Conservation (phyloP, 1,140 invertebrate species). For the Drosophila fuyamai region DNA sequence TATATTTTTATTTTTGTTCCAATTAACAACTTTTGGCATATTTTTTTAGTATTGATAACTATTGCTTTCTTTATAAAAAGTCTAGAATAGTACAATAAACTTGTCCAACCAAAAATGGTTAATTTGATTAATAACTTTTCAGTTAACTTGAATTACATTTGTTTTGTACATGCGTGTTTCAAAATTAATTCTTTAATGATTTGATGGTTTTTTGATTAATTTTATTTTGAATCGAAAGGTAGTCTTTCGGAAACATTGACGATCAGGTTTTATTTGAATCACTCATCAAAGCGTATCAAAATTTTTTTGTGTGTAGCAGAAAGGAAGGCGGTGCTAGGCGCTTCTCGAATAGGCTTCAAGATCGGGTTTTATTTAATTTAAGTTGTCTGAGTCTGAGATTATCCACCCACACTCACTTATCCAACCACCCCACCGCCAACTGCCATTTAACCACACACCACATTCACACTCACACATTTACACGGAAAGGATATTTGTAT, state of each 20-base stretch:
- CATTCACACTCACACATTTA: background rate
- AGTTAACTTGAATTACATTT: too few relatives aligned
- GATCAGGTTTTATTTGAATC: slow-evolving; percentile 13
- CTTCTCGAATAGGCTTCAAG: slow-evolving; percentile 35
- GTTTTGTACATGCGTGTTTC: too few relatives aligned
- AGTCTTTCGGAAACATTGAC: background rate
- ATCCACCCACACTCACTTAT: background rate
- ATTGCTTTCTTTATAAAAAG: too few relatives aligned
- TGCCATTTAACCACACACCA: slow-evolving; percentile 1
- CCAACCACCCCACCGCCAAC: background rate
- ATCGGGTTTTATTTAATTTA: slow-evolving; percentile 14
- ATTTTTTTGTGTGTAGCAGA: slow-evolving; percentile 5
- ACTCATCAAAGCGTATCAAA: background rate
- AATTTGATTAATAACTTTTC: too few relatives aligned
- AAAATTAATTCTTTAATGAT: too few relatives aligned
- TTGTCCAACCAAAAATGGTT: too few relatives aligned
- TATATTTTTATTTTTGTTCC: too few relatives aligned
- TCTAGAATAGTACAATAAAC: too few relatives aligned
- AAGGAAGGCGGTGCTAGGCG: slow-evolving; percentile 25
- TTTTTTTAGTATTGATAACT: too few relatives aligned
- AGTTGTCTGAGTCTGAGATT: slow-evolving; percentile 14
- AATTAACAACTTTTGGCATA: too few relatives aligned
- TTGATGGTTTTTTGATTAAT: too few relatives aligned
- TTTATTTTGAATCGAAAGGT: too few relatives aligned
- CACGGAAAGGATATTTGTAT: slow-evolving; percentile 1